Evolutionary conservation across 1,140 invertebrate species (phyloP), one percentile per base, ranked within the genome.

Genomic region (Augochlora pura): DNA sequence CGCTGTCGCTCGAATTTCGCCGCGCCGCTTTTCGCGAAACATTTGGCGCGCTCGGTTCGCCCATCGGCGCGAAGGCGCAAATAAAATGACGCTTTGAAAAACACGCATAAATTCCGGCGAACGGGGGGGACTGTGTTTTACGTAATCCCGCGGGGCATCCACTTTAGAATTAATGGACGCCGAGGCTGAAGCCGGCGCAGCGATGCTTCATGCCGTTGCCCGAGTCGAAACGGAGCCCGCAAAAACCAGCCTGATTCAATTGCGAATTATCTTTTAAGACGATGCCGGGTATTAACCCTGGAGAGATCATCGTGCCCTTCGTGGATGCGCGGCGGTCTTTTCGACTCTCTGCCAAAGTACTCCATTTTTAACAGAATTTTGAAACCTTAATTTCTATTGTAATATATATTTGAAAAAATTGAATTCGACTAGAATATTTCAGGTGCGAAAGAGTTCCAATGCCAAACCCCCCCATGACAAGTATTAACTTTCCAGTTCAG

Each of bases 131-230:
- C 25, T 64, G 63, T 75, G 54, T 57, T 65, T 25, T n/a, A 25
- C 32, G 49, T 57, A 67, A 59, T 57, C 63, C 38, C 63, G 27
- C n/a, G 18, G 21, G 52, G 18, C 52, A 18, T 25, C 42, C 23
- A 32, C 18, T 59, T 27, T 39, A 46, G 67, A 68, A 76, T 68
- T 76, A 68, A 76, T 68, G 52, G 7, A 16, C 10, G 25, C 21
- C 57, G 42, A 59, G 67, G 54, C 32, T 23, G 12, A 57, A 59
- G 21, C 23, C 5, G 38, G 14, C 8, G 12, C 32, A 46, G 64
- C 12, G 18, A 16, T 10, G 10, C 38, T 23, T 25, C 4, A 3
- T 21, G n/a, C 2, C 25, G 12, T 16, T 32, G 57, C 25, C 23
- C 12, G 21, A 27, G 66, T 57, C 63, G 49, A 42, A 65, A 46